phyloP scores from a whole-genome alignment of 2,888 invertebrate species.

The Lepetodrilus schrolli region DNA sequence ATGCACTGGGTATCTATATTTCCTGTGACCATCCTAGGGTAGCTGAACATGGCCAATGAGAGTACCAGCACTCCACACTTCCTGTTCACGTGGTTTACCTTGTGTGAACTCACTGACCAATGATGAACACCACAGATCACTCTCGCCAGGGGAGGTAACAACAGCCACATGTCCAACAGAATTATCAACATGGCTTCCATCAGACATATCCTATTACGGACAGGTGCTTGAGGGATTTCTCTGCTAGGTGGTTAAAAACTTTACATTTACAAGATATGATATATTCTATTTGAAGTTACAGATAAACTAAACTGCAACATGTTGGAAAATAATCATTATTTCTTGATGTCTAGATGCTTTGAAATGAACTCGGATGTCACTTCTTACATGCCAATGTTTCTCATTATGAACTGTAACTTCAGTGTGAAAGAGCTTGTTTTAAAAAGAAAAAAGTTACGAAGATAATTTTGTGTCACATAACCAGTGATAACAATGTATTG shows the following conservation, averaged over 20 bases:
- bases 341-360: no score
- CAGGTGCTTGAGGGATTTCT: not conserved
- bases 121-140: not conserved
- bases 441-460: no score
- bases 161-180: not conserved
- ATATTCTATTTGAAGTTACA: no score
- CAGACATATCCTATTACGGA: not conserved
- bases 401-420: no score
- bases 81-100: not conserved
- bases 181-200: not conserved
- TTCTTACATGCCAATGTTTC: no score
- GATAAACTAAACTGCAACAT: no score
- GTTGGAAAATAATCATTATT: no score
- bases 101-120: conserved; percentile 3
- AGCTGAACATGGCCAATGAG: no score
- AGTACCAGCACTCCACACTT: not conserved
- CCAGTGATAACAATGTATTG: no score
- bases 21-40: not conserved
- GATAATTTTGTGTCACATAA: no score
- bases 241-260: not conserved
- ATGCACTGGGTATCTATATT: not conserved
- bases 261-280: not conserved
- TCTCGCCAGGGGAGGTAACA: not conserved
- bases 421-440: no score
- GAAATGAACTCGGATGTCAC: no score